A percentile compares a stretch with the other conserved stretches of the same genome.
These are phyloP conservation scores for Istiophorus platypterus DNA, from an alignment of 2,113 vertebrate genomes.

Conservation along the genomic window DNA sequence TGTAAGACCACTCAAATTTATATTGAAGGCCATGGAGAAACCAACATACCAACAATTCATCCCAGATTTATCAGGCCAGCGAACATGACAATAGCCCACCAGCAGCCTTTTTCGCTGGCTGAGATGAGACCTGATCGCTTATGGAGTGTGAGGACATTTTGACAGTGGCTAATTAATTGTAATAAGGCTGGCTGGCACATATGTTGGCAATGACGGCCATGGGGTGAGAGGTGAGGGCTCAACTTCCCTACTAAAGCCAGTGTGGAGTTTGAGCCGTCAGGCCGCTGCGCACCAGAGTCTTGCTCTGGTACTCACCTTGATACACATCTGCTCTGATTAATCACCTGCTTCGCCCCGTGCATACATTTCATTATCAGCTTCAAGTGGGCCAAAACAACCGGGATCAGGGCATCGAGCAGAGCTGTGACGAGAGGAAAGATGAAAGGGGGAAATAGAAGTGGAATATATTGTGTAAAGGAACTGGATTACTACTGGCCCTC, in stretches of 20 bases:
- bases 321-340: slow-evolving; percentile 96
- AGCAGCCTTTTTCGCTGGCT: slow-evolving; percentile 65
- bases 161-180: slow-evolving; percentile 82
- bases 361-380: slow-evolving; percentile 94
- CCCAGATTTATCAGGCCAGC: slow-evolving; percentile 68
- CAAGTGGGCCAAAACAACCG: slow-evolving; percentile 93
- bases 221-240: slow-evolving; percentile 67
- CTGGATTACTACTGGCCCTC: not conserved
- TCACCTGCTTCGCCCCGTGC: slow-evolving; percentile 88
- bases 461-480: slow-evolving; percentile 25
- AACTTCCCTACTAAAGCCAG: slow-evolving; percentile 41
- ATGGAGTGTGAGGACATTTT: slow-evolving; percentile 82
- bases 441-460: slow-evolving; percentile 10
- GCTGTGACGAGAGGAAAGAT: slow-evolving; percentile 24
- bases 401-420: slow-evolving; percentile 83
- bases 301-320: slow-evolving; percentile 78
- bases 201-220: slow-evolving; percentile 58
- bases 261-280: slow-evolving; percentile 58
- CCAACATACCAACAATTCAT: not conserved
- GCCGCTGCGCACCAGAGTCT: slow-evolving; percentile 77
- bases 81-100: slow-evolving; percentile 64
- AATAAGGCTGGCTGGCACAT: slow-evolving; percentile 73
- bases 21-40: not conserved
- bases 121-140: slow-evolving; percentile 68
- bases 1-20: not conserved